Evolutionary conservation across 2,113 vertebrate genomes (phyloP).

Genomic region (Paramisgurnus dabryanus): DNA sequence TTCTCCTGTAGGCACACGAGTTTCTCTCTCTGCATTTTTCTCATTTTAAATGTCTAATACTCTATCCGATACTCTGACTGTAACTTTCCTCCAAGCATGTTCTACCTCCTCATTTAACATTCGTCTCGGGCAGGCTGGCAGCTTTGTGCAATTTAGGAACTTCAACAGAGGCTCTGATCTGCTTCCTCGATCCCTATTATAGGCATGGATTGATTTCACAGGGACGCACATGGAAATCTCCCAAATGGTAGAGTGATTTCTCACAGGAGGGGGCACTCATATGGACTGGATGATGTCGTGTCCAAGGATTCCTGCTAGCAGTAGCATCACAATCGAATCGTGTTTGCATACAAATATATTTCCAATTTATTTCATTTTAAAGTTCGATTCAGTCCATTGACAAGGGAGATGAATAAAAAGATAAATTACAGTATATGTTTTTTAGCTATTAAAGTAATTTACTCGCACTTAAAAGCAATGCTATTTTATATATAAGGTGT

Average conservation of each 20-base stretch:
- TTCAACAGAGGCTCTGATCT: conserved; percentile 45
- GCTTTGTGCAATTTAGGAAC: conserved; percentile 52
- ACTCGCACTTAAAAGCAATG: no score
- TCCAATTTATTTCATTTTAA: neutral
- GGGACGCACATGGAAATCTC: conserved; percentile 19
- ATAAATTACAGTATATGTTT: no score
- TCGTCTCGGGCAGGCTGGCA: conserved; percentile 38
- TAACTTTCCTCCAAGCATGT: conserved; percentile 24
- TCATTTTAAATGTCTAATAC: conserved; percentile 43
- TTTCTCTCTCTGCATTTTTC: conserved; percentile 31
- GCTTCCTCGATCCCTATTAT: conserved; percentile 38
- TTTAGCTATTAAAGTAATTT: no score
- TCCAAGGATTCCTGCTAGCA: neutral
- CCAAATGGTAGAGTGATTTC: conserved; percentile 20
- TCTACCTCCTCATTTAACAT: conserved; percentile 35
- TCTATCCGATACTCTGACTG: conserved; percentile 16
- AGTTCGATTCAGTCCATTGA: no score
- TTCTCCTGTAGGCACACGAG: neutral
- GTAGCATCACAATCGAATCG: neutral
- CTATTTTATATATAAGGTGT: no score
- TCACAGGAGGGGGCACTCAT: neutral
- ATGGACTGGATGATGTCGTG: conserved; percentile 23
- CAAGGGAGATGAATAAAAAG: no score
- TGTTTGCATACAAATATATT: neutral
- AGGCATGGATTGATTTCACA: conserved; percentile 48